Evolutionary conservation across 1,140 invertebrate genomes (phyloP), one percentile per base, ranked within the genome.

Genomic region (Cydia fagiglandana): DNA sequence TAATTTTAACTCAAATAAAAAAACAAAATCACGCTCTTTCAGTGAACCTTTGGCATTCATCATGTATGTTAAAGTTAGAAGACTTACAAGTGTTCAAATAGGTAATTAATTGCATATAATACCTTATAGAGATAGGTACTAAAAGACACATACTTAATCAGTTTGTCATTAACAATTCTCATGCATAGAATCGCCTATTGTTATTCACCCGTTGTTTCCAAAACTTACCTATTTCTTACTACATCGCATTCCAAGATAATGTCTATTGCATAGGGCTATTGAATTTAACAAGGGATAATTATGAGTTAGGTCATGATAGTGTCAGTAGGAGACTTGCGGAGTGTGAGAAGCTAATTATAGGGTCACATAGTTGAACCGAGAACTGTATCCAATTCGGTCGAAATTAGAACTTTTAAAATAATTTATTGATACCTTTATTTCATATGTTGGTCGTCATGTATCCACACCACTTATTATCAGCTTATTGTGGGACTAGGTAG

Each of bases 181-280:
- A 70, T 38, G 38, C 30, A 70, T 38, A 70, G 34, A 70, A 70
- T 70, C 66, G 66, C 34, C 66, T 41, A 70, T 70, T 70, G 66
- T 70, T 68, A 12, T 64, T 10, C 13, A 30, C 12, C n/a, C 20
- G 24, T 66, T 68, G 64, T 68, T 61, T 70, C 66, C 66, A 70
- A 70, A 70, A 70, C 66, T 70, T 70, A 20, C 15, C 66, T 66
- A 38, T 38, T 66, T 70, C 66, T 70, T 70, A 70, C 66, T 38
- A 70, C 66, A 70, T 70, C 34, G 66, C 30, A 38, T 70, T 10
- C 66, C 66, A 70, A n/a, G 66, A 70, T 70, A 70, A 17, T 70
- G 66, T 70, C 66, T 70, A 20, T 70, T 38, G 30, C 30, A 70
- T 61, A 61, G 56, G 30, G 66, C 34, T 70, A 38, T 38, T 41